Base-by-base conservation (phyloP, 2,113 vertebrate species). In the Lampris incognitus region DNA sequence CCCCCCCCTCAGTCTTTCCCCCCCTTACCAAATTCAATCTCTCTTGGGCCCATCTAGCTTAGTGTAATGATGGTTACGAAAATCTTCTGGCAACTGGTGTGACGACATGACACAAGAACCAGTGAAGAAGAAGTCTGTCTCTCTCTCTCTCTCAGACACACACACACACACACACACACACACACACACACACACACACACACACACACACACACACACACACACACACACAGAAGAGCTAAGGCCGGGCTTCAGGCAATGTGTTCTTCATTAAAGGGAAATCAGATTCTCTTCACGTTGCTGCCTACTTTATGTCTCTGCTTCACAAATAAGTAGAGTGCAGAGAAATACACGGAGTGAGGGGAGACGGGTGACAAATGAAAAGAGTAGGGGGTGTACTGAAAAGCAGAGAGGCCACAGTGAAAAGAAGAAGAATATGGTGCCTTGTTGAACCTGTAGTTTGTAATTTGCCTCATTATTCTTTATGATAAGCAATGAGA, bases 251-350 rank as follows among this genome's bases (percentile, higher is more conserved):
- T 91, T 75, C 81, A 83, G 50, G 83, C 79, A 92, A 92, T 90
- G 87, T 93, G 91, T 83, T 91, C 38, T 76, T 90, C 78, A 91
- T 94, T 93, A 94, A 10, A 66, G 72, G 60, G 87, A 92, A 24
- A 90, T 87, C 74, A 75, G 72, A 83, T 89, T 88, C 86, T 86
- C 80, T 70, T 78, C 77, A 63, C 75, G 80, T 84, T 13, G 9
- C 72, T 76, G 81, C 69, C 68, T 67, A 69, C 66, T 85, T 37
- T 2, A 9, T 44, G 76, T 74, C 37, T 73, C 36, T 69, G 75
- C 69, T 84, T 81, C 60, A 24, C 2, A n/a, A 49, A 69, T 74
- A 63, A 10, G 24, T 24, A 24, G 24, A 54, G 46, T 38, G 39
- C 37, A 13, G 37, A 49, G 49, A 72, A 55, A 54, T 24, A 24